Evolutionary conservation across 2,888 invertebrate genomes (phyloP).

Genomic region (Aelia acuminata): DNA sequence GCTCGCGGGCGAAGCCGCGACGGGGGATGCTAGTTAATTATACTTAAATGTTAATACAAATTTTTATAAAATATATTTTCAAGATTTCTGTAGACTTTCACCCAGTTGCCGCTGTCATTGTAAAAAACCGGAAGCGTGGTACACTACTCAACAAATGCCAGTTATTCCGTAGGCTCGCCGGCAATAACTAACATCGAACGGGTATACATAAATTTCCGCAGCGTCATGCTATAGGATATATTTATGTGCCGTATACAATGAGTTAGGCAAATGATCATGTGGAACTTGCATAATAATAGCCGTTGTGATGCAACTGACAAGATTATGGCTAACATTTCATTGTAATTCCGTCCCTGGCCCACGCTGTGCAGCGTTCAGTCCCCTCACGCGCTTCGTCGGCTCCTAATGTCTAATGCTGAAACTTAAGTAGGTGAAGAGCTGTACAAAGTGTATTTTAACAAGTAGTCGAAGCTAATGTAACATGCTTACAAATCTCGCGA

Average conservation of each 20-base stretch:
- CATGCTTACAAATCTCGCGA: background rate
- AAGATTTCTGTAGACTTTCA: background rate
- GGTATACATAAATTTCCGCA: background rate
- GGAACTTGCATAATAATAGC: constrained; percentile 30
- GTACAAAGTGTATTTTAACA: background rate
- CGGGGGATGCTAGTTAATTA: too few species aligned
- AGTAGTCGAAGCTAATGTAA: background rate
- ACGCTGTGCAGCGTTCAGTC: background rate
- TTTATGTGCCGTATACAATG: constrained; percentile 22
- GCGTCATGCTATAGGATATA: background rate
- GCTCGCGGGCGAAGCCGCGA: too few species aligned
- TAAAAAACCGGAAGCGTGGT: background rate
- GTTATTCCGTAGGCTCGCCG: background rate
- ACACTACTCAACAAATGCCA: background rate
- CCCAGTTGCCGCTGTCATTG: background rate
- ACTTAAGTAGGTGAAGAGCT: background rate
- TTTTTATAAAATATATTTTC: background rate
- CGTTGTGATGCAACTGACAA: constrained; percentile 32
- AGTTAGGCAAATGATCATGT: constrained; percentile 18
- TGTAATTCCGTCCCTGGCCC: background rate
- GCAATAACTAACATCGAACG: background rate
- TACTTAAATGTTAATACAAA: too few species aligned
- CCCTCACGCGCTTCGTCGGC: background rate
- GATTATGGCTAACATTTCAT: constrained; percentile 15
- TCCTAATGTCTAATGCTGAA: background rate